Percentiles rank a stretch among this genome's conserved stretches.
Evolutionary conservation across 2,888 invertebrate species (phyloP).

Genomic region (Notodonta dromedarius): DNA sequence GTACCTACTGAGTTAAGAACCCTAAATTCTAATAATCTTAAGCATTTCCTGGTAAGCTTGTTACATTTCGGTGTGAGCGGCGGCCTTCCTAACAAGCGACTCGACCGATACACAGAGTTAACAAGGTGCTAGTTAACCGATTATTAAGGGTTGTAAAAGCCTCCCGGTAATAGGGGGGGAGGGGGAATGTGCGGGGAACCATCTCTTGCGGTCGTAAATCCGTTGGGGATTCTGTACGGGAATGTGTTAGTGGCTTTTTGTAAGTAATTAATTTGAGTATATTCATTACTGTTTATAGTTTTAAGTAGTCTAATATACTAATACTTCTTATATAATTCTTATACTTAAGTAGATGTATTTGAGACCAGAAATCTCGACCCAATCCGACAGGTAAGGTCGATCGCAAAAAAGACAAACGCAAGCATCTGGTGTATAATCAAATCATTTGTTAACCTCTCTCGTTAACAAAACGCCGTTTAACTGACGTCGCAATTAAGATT

Average conservation of each 20-base stretch:
- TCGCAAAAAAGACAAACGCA: background rate
- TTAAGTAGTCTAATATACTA: too few species aligned
- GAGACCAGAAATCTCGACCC: too few species aligned
- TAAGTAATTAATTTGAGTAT: background rate
- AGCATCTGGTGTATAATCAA: background rate
- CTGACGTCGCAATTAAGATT: background rate
- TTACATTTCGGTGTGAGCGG: constrained; percentile 45
- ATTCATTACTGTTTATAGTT: background rate
- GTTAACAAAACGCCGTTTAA: constrained; percentile 6
- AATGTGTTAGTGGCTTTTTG: background rate
- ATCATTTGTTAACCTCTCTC: constrained; percentile 2
- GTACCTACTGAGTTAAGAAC: too few species aligned
- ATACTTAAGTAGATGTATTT: too few species aligned
- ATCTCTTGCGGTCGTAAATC: constrained; percentile 17
- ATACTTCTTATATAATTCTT: too few species aligned
- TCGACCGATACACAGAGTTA: constrained; percentile 41
- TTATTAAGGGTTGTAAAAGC: constrained; percentile 58
- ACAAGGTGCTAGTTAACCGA: constrained; percentile 61
- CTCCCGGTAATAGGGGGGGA: constrained; percentile 32
- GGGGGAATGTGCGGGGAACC: constrained; percentile 19
- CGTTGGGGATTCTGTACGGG: constrained; percentile 10
- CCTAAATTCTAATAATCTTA: too few species aligned
- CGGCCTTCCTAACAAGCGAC: constrained; percentile 47
- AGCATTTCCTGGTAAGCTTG: background rate
- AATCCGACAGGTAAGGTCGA: background rate